Evolutionary conservation across 2,888 invertebrate genomes (phyloP).

Genomic region (Branchellion lobata): DNA sequence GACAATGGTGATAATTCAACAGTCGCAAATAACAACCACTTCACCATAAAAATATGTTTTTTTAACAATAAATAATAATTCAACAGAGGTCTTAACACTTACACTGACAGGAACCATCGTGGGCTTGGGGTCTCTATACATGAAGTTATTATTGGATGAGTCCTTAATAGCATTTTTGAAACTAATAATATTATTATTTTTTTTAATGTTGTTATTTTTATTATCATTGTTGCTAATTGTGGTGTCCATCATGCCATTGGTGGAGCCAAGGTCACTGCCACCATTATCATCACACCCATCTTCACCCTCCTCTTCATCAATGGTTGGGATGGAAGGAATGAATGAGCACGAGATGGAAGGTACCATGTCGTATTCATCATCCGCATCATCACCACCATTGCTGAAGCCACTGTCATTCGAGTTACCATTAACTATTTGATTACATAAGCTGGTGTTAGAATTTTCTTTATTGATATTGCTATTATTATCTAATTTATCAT

Average conservation of each 20-base stretch:
- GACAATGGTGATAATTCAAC: too few relatives aligned
- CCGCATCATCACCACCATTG: background rate
- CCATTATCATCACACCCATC: background rate
- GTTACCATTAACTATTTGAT: background rate
- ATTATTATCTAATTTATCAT: too few relatives aligned
- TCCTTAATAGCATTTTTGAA: too few relatives aligned
- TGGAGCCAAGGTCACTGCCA: background rate
- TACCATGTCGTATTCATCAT: slow-evolving; percentile 13
- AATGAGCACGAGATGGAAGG: background rate
- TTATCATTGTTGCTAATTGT: background rate
- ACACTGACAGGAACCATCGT: too few relatives aligned
- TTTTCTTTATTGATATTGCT: background rate
- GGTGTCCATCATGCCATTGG: background rate
- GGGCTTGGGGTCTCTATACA: too few relatives aligned
- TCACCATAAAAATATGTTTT: too few relatives aligned
- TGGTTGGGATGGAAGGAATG: background rate
- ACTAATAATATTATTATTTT: background rate
- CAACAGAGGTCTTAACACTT: too few relatives aligned
- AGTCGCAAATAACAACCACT: too few relatives aligned
- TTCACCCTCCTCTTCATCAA: slow-evolving; percentile 1
- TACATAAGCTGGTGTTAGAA: background rate
- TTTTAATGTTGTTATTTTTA: background rate
- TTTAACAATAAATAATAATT: too few relatives aligned
- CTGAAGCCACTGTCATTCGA: slow-evolving; percentile 7
- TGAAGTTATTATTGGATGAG: too few relatives aligned